Evolutionary conservation across 2,113 vertebrate species (phyloP).

Genomic region (Herpetotheres cachinnans): DNA sequence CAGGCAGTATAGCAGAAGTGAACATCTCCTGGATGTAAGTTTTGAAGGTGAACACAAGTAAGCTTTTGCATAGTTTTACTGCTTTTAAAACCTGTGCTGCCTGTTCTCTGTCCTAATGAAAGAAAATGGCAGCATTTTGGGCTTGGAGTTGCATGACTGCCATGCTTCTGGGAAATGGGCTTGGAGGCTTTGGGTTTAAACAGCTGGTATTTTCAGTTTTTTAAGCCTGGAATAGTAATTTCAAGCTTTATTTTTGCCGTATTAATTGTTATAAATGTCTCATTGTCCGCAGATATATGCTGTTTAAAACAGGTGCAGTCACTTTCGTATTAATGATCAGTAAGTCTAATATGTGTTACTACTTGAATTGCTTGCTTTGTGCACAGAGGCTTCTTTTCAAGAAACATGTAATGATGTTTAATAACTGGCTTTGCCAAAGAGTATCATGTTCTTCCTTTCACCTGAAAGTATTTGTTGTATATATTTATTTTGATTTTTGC

Average conservation of each 20-base stretch:
- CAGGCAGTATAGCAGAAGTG: rapidly evolving
- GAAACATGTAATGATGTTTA: neutral
- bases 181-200: neutral
- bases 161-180: neutral
- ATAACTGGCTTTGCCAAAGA: neutral
- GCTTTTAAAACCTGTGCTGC: neutral
- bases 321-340: neutral
- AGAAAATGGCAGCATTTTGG: rapidly evolving
- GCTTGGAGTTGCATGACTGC: neutral
- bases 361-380: neutral
- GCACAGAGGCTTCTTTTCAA: neutral
- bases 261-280: neutral
- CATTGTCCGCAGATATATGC: rapidly evolving
- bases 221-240: neutral
- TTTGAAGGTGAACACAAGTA: no score
- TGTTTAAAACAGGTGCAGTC: neutral
- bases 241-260: neutral
- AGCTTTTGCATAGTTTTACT: rapidly evolving
- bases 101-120: neutral
- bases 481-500: neutral
- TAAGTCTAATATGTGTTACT: neutral
- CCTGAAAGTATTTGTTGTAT: neutral
- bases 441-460: neutral
- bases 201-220: neutral
- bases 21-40: neutral